phyloP scores from a whole-genome alignment of 1,140 invertebrate species.

The Galleria mellonella region DNA sequence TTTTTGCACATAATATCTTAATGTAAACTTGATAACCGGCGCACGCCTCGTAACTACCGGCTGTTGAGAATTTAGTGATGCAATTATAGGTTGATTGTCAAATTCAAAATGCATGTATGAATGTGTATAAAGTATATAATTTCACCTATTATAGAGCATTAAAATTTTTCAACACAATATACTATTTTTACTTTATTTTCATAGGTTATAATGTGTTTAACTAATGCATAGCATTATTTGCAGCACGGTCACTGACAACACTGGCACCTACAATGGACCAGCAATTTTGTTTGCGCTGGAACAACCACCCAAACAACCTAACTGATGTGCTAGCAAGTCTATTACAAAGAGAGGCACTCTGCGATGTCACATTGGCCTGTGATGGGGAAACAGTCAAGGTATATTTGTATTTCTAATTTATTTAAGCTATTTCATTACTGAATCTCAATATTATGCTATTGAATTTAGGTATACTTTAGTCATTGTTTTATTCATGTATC shows the following conservation, averaged over 20 bases:
- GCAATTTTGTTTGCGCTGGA: constrained; percentile 96
- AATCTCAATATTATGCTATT: no score
- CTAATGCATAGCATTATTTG: constrained; percentile 24
- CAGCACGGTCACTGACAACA: constrained; percentile 72
- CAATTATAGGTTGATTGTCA: constrained; percentile 32
- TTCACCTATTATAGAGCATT: background rate
- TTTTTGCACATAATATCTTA: constrained; percentile 65
- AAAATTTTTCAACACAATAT: no score
- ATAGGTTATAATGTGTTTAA: background rate
- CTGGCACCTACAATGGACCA: constrained; percentile 86
- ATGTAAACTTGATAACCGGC: constrained; percentile 60
- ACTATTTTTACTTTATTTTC: background rate
- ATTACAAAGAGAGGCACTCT: constrained; percentile 89
- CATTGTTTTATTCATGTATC: no score
- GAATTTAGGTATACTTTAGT: no score
- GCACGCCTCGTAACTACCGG: constrained; percentile 56
- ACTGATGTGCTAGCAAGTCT: constrained; percentile 91
- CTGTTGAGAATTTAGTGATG: constrained; percentile 33
- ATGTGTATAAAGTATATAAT: background rate
- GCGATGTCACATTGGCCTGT: constrained; percentile 94
- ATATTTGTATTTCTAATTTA: constrained; percentile 9
- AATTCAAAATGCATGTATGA: background rate
- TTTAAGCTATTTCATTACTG: no score
- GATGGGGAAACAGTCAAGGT: constrained; percentile 92
- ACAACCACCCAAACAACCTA: constrained; percentile 93